These are phyloP conservation scores for Drosophila ogumai DNA, from an alignment of 1,140 invertebrate genomes.

Conservation along the genomic window DNA sequence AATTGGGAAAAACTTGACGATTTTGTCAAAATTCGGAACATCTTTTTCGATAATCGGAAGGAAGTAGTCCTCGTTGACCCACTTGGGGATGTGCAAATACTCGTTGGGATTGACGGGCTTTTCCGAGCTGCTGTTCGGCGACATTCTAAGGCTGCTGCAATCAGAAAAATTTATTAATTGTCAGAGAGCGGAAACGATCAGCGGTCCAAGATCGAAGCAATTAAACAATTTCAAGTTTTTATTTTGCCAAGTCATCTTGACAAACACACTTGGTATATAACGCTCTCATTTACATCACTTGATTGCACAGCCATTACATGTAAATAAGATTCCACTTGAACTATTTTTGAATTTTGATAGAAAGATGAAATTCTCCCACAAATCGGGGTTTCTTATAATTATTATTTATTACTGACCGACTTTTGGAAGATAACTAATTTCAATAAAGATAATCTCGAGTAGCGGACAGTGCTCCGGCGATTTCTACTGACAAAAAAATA, in stretches of 20 bases:
- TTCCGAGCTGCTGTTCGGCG: conserved; percentile 44
- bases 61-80: conserved; percentile 85
- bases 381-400: conserved; percentile 16
- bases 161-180: conserved; percentile 9
- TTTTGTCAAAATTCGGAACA: conserved; percentile 46
- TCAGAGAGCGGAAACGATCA: conserved; percentile 8
- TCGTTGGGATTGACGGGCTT: conserved; percentile 67
- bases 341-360: neutral
- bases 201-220: conserved; percentile 17
- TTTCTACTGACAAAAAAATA: conserved; percentile 55
- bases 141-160: conserved; percentile 45
- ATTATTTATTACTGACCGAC: conserved; percentile 45
- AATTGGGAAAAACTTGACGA: conserved; percentile 56
- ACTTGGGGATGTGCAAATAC: conserved; percentile 73
- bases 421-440: conserved; percentile 11
- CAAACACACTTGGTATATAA: neutral
- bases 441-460: conserved; percentile 19
- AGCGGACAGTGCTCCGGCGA: conserved; percentile 17
- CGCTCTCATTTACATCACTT: neutral
- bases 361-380: neutral
- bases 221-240: neutral
- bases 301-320: neutral
- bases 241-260: neutral
- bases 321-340: neutral
- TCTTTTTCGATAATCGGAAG: conserved; percentile 84